A percentile compares a stretch with the other conserved stretches of the same genome.
Evolutionary conservation across 1,140 invertebrate species (phyloP).

Genomic region (Ericerus pela): DNA sequence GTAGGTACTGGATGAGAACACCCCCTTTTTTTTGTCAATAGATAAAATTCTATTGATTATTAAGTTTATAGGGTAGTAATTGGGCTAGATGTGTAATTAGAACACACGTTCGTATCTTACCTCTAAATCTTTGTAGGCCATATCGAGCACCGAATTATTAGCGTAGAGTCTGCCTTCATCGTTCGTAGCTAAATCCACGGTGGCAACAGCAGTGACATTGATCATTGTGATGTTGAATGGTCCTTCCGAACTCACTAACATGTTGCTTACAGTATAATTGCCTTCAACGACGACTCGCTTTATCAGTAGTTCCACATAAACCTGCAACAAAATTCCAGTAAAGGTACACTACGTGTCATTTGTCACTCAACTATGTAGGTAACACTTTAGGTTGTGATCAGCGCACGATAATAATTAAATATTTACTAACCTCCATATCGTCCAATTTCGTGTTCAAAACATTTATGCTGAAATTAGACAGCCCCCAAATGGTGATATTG

Average conservation of each 20-base stretch:
- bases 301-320: slow-evolving; percentile 24
- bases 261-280: slow-evolving; percentile 52
- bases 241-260: slow-evolving; percentile 49
- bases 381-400: no score
- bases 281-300: slow-evolving; percentile 44
- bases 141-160: slow-evolving; percentile 60
- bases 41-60: no score
- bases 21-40: no score
- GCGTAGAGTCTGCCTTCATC: slow-evolving; percentile 55
- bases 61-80: no score
- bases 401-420: not conserved
- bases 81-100: no score
- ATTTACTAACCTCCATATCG: slow-evolving; percentile 23
- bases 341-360: not conserved
- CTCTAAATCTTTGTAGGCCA: slow-evolving; percentile 55
- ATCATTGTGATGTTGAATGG: slow-evolving; percentile 58
- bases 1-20: no score
- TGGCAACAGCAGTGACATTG: slow-evolving; percentile 46
- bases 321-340: slow-evolving; percentile 15
- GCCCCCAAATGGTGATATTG: slow-evolving; percentile 51
- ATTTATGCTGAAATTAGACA: slow-evolving; percentile 35
- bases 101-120: no score
- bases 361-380: no score
- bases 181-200: slow-evolving; percentile 50
- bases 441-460: slow-evolving; percentile 25